These are phyloP conservation scores for Drosophila neonasuta DNA, from an alignment of 2,888 invertebrate species.

Conservation along the genomic window DNA sequence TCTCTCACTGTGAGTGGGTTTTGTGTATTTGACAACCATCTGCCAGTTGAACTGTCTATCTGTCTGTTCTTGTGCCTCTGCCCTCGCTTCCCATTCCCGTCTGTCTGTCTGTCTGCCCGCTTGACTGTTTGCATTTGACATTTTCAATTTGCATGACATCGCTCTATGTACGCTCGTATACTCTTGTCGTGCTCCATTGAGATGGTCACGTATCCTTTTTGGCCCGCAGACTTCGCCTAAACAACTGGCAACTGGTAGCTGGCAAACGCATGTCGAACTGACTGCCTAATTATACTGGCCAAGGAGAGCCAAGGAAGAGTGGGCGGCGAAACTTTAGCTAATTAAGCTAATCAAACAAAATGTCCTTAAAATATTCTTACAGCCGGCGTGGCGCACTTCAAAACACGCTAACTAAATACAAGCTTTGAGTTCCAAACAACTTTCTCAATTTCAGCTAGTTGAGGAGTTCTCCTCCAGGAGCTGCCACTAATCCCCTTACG, in stretches of 20 bases:
- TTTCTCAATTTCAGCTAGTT: conserved; percentile 32
- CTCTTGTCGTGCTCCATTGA: conserved; percentile 18
- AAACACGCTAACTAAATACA: conserved; percentile 43
- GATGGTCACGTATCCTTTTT: conserved; percentile 41
- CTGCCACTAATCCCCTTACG: conserved; percentile 5
- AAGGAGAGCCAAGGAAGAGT: conserved; percentile 10
- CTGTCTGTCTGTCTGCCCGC: conserved; percentile 32
- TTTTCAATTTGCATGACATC: conserved; percentile 74
- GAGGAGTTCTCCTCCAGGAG: neutral
- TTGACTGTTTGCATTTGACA: conserved; percentile 71
- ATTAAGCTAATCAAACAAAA: conserved; percentile 58
- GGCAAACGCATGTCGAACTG: conserved; percentile 9
- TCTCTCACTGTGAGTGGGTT: conserved; percentile 27
- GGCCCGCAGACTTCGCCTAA: neutral
- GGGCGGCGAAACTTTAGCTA: conserved; percentile 12
- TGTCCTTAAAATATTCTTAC: conserved; percentile 32
- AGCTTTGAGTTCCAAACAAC: conserved; percentile 20
- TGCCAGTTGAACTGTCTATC: conserved; percentile 65
- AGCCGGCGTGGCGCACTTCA: conserved; percentile 27
- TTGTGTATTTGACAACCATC: conserved; percentile 61
- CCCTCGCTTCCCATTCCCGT: too few relatives aligned
- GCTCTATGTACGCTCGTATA: conserved; percentile 31
- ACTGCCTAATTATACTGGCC: conserved; percentile 17
- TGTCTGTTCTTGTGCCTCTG: conserved; percentile 22
- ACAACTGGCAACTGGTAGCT: neutral